Percentiles rank a stretch among this genome's conserved stretches.
Conservation (phyloP, 1,140 invertebrate species). For the Lerema accius region DNA sequence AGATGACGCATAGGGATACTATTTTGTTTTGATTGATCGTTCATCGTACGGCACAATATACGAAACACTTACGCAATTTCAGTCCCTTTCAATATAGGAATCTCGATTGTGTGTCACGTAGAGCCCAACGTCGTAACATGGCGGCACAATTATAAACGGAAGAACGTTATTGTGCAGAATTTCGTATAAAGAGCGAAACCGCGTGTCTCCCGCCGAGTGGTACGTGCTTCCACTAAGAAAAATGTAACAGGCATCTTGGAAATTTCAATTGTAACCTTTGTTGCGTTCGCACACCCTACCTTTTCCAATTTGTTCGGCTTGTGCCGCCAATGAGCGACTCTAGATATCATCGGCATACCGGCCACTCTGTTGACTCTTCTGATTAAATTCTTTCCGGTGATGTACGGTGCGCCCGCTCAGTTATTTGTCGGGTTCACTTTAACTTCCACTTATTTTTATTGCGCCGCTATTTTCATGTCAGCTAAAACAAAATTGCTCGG, state of each 20-base stretch:
- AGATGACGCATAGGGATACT: conserved; percentile 18
- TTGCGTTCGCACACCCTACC: conserved; percentile 63
- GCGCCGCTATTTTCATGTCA: conserved; percentile 37
- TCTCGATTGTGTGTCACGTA: conserved; percentile 63
- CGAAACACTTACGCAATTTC: conserved; percentile 15
- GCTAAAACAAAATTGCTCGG: conserved; percentile 12
- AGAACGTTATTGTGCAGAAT: conserved; percentile 64
- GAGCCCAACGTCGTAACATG: conserved; percentile 49
- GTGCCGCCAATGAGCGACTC: conserved; percentile 64
- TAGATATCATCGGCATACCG: conserved; percentile 73
- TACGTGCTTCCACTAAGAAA: conserved; percentile 75
- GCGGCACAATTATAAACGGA: conserved; percentile 67
- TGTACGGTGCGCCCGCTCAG: conserved; percentile 45
- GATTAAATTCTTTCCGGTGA: conserved; percentile 75
- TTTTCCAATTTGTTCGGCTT: conserved; percentile 72
- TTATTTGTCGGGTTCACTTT: conserved; percentile 50
- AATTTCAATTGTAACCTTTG: conserved; percentile 79
- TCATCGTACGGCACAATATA: conserved; percentile 4
- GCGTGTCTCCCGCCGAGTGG: conserved; percentile 57
- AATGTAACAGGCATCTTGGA: conserved; percentile 76
- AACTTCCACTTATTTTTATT: conserved; percentile 48
- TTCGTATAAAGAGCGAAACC: conserved; percentile 51
- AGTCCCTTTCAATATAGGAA: conserved; percentile 29
- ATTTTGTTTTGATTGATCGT: conserved; percentile 22
- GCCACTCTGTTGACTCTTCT: conserved; percentile 59